Evolutionary conservation across 2,797 vertebrate genomes (phyloP).

Genomic region (Xiphorhynchus erythropygius): DNA sequence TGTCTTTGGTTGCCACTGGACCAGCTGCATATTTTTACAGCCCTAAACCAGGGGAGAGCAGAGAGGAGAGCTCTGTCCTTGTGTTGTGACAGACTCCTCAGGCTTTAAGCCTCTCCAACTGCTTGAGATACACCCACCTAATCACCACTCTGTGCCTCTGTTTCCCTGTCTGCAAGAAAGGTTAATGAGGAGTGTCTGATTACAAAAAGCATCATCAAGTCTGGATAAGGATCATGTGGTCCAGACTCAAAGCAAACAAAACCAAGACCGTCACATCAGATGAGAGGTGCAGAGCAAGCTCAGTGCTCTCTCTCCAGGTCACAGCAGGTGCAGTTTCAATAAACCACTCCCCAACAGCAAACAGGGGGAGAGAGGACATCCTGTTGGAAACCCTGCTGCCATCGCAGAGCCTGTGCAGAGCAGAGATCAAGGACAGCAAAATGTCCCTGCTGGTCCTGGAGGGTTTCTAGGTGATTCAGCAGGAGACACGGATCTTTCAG

Average conservation of each 20-base stretch:
- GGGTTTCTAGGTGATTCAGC: fast-evolving
- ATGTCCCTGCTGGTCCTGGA: not conserved
- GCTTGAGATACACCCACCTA: not conserved
- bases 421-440: not conserved
- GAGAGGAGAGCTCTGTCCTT: not conserved
- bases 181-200: not conserved
- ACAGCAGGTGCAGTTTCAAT: not conserved
- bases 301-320: not conserved
- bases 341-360: slow-evolving; percentile 28
- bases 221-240: not conserved
- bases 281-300: not conserved
- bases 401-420: not conserved
- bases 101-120: not conserved
- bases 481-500: not conserved
- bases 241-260: not conserved
- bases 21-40: not conserved
- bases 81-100: not conserved
- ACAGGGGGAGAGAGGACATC: not conserved
- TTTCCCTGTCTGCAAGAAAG: not conserved
- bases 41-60: not conserved
- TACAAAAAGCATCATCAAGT: not conserved
- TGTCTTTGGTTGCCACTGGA: not conserved
- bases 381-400: not conserved
- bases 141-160: not conserved
- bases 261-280: not conserved